A percentile compares a stretch with the other conserved stretches of the same genome.
phyloP scores from a whole-genome alignment of 1,140 invertebrate species.

The Drosophila mayri region DNA sequence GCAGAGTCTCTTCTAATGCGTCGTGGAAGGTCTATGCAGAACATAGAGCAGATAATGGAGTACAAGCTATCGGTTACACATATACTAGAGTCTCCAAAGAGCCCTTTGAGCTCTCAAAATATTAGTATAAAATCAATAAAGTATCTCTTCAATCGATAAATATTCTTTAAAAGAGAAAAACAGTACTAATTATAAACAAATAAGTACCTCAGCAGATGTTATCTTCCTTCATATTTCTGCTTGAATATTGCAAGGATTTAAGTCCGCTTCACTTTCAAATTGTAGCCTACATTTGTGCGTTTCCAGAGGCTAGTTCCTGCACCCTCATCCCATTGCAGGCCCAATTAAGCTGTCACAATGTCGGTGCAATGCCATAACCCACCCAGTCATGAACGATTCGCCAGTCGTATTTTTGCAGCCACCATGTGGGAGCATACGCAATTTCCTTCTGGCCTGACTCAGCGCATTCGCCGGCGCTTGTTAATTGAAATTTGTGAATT shows the following conservation, averaged over 20 bases:
- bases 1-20: constrained; percentile 20
- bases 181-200: constrained; percentile 10
- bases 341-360: constrained; percentile 54
- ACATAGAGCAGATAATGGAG: constrained; percentile 8
- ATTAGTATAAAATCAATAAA: neutral
- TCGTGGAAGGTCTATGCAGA: constrained; percentile 3
- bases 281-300: constrained; percentile 63
- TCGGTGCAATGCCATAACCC: constrained; percentile 25
- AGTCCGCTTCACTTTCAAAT: constrained; percentile 20
- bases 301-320: constrained; percentile 13
- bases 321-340: constrained; percentile 21
- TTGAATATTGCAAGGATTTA: neutral
- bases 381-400: constrained; percentile 39
- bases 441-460: constrained; percentile 50
- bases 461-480: constrained; percentile 60
- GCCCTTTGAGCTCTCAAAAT: neutral
- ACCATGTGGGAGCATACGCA: constrained; percentile 19
- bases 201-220: neutral
- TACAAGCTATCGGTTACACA: neutral
- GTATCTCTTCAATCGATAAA: neutral
- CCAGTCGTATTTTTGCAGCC: constrained; percentile 40
- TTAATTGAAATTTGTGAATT: constrained; percentile 80
- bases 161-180: neutral
- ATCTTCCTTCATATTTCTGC: neutral
- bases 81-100: neutral